Base-by-base conservation (phyloP, 2,888 invertebrate genomes). In the Pristionchus mayeri region DNA sequence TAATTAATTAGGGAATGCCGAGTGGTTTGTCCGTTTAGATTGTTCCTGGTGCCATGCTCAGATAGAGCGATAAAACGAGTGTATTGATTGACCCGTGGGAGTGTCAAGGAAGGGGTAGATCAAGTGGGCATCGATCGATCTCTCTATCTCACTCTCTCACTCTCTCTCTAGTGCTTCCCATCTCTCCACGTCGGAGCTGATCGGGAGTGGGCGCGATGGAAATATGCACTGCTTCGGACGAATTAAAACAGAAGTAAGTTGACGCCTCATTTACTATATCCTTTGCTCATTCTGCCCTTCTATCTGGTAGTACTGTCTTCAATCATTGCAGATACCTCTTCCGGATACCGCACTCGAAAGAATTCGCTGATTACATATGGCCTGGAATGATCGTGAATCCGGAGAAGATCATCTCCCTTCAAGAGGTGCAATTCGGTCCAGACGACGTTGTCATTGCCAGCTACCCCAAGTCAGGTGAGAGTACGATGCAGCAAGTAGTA, bases 401-500 rank as follows among this genome's bases (percentile, higher is more conserved):
- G 27, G 37, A 87, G 85, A 87, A 87, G 18, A 86, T 88, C n/a
- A 79, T 93, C 92, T 18, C 92, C 91, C 4, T 92, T 90, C 18
- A 78, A 18, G 83, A 88, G 30, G 84, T 87, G 60, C 60, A 88
- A 52, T 88, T 88, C 44, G 2, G 94, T 95, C 84, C 94, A 95
- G 95, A 95, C 89, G 97, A 97, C 93, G 95, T 96, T 0, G 96
- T 97, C 95, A 94, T 97, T 93, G 95, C 96, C 71, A 97, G 97
- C 16, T 97, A 96, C 94, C 97, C 97, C 0, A 95, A 97, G 91
- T 96, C 97, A 90, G 97, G 97, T 96, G 0, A 50, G 93, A 93
- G 94, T 54, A 11, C 50, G 18, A 0, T 18, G n/a, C 27, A 27
- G 30, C 34, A 21, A 16, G 27, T 54, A 21, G 44, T 30, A 30